Percentiles rank a stretch among this genome's conserved stretches.
These are phyloP conservation scores for Trematomus bernacchii DNA, from an alignment of 2,797 vertebrate genomes.

Conservation along the genomic window DNA sequence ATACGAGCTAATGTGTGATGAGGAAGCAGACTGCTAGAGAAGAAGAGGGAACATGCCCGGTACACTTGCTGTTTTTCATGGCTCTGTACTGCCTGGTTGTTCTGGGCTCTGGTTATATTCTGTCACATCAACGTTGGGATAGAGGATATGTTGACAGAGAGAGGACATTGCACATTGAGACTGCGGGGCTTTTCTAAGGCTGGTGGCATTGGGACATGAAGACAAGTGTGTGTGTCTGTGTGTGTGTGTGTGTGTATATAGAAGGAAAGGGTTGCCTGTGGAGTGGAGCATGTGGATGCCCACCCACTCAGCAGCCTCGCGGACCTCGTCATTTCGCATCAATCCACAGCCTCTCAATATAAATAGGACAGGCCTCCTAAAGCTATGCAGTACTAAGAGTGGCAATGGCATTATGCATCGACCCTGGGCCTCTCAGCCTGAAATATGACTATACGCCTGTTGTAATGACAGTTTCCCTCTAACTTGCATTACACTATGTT, in stretches of 20 bases:
- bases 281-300: conserved; percentile 83
- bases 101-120: conserved; percentile 78
- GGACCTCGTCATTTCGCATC: conserved; percentile 87
- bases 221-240: conserved; percentile 72
- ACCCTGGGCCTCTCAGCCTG: conserved; percentile 72
- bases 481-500: conserved; percentile 38
- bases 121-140: conserved; percentile 82
- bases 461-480: conserved; percentile 52
- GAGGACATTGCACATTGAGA: conserved; percentile 83
- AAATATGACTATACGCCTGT: conserved; percentile 68
- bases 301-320: conserved; percentile 82
- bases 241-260: conserved; percentile 55
- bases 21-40: conserved; percentile 48
- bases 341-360: conserved; percentile 86
- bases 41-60: conserved; percentile 58
- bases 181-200: conserved; percentile 78
- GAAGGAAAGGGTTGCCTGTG: conserved; percentile 77
- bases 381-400: conserved; percentile 78
- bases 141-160: conserved; percentile 83
- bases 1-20: conserved; percentile 30
- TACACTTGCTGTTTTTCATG: conserved; percentile 57
- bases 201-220: conserved; percentile 80
- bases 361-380: conserved; percentile 85
- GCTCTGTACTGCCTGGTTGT: conserved; percentile 64
- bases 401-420: conserved; percentile 74